Percentiles rank a stretch among this genome's conserved stretches.
These are phyloP conservation scores for Isurus oxyrinchus DNA, from an alignment of 2,113 vertebrate species.

Conservation along the genomic window DNA sequence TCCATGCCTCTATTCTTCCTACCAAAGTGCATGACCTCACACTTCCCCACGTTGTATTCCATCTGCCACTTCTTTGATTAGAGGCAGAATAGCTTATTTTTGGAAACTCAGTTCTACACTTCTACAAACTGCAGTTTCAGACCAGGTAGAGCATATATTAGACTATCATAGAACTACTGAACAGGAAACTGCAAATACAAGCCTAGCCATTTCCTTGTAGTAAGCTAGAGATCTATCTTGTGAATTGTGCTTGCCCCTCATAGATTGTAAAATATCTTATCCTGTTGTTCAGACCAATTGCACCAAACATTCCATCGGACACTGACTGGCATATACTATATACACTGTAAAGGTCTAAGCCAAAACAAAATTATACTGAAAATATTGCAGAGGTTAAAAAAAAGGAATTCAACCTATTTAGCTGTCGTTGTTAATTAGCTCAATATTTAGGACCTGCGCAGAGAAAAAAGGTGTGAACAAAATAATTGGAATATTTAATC, in stretches of 20 bases:
- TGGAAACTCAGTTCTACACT: not conserved
- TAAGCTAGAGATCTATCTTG: not conserved
- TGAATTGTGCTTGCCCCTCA: not conserved
- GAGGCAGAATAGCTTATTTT: not conserved
- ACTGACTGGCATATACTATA: not conserved
- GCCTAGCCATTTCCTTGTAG: not conserved
- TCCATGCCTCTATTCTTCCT: too few species aligned
- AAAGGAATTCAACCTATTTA: not conserved
- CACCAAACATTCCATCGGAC: not conserved
- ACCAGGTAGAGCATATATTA: not conserved
- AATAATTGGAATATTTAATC: not conserved
- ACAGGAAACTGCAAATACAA: not conserved
- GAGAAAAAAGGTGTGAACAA: not conserved
- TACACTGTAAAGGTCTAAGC: not conserved
- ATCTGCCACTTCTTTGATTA: too few species aligned
- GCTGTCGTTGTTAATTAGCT: not conserved
- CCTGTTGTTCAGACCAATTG: not conserved
- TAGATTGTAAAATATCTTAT: not conserved
- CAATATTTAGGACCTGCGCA: not conserved
- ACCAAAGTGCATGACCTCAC: too few species aligned
- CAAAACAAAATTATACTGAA: not conserved
- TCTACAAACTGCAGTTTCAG: not conserved
- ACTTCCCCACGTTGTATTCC: too few species aligned
- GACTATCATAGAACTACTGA: not conserved
- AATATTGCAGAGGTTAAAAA: not conserved